A percentile compares a stretch with the other conserved stretches of the same genome.
phyloP scores from a whole-genome alignment of 2,113 vertebrate species.

The Corvus moneduloides region DNA sequence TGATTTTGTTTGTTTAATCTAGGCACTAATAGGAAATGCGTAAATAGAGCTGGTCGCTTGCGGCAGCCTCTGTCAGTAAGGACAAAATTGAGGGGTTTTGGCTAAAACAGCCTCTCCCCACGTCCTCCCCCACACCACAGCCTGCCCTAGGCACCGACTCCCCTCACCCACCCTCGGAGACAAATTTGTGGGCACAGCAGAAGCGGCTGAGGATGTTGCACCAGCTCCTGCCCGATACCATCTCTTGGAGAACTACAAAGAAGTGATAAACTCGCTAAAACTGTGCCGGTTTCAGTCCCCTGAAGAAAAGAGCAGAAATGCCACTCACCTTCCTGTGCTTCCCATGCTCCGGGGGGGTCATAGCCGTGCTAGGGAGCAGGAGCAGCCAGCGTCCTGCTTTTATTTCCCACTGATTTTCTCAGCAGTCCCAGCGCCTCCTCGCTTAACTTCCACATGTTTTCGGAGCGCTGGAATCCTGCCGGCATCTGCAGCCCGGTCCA shows the following conservation, averaged over 20 bases:
- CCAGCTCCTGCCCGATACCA: not conserved
- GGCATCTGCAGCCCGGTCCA: conserved; percentile 5
- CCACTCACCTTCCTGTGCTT: conserved; percentile 51
- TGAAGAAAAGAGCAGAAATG: not conserved
- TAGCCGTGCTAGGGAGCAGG: not conserved
- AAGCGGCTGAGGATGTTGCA: not conserved
- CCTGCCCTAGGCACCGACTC: not conserved
- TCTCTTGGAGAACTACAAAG: not conserved
- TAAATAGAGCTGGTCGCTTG: not conserved
- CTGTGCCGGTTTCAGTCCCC: not conserved
- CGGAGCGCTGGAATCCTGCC: not conserved
- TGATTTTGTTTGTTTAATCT: conserved; percentile 5
- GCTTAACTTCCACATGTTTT: not conserved
- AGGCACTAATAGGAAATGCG: not conserved
- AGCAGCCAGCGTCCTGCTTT: not conserved
- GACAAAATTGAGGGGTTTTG: not conserved
- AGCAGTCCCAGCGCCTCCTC: not conserved
- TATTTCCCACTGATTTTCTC: accelerated
- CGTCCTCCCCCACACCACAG: accelerated
- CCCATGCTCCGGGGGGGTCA: not conserved
- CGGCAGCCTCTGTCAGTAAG: not conserved
- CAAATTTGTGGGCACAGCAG: not conserved
- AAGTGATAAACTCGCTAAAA: not conserved
- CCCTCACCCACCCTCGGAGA: not conserved
- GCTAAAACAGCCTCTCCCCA: not conserved